A percentile compares a stretch with the other conserved stretches of the same genome.
Conservation (phyloP, 2,888 invertebrate species). For the Cerastis rubricosa region DNA sequence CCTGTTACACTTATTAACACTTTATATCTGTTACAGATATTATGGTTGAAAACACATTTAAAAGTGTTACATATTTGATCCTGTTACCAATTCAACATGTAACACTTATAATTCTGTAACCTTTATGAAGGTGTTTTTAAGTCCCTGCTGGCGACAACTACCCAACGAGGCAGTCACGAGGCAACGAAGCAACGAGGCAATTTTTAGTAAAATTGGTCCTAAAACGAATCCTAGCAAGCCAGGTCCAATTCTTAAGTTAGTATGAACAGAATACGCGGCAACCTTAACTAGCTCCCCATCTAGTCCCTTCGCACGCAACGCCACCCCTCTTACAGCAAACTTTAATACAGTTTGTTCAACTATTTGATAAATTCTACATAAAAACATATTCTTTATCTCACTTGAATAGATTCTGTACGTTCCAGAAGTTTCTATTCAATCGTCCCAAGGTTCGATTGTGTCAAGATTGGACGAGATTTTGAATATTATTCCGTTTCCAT, state of each 20-base stretch:
- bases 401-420: slow-evolving; percentile 57
- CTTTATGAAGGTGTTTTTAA: too few relatives aligned
- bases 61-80: too few relatives aligned
- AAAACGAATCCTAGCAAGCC: not conserved
- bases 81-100: too few relatives aligned
- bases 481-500: slow-evolving; percentile 43
- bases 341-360: slow-evolving; percentile 75
- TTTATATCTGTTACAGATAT: too few relatives aligned
- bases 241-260: not conserved
- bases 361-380: slow-evolving; percentile 72
- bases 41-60: too few relatives aligned
- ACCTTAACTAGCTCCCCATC: slow-evolving; percentile 30
- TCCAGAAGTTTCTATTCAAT: slow-evolving; percentile 59
- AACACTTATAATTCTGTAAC: too few relatives aligned
- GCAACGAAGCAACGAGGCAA: too few relatives aligned
- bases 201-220: not conserved
- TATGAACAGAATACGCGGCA: slow-evolving; percentile 3
- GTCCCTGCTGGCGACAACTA: too few relatives aligned
- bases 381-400: slow-evolving; percentile 64
- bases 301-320: slow-evolving; percentile 60
- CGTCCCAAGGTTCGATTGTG: slow-evolving; percentile 56
- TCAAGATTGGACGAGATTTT: slow-evolving; percentile 40
- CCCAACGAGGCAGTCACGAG: too few relatives aligned
- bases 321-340: slow-evolving; percentile 66
- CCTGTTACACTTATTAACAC: too few relatives aligned